A percentile compares a stretch with the other conserved stretches of the same genome.
Conservation (phyloP, 2,113 vertebrate species). For the Chaetops frenatus region DNA sequence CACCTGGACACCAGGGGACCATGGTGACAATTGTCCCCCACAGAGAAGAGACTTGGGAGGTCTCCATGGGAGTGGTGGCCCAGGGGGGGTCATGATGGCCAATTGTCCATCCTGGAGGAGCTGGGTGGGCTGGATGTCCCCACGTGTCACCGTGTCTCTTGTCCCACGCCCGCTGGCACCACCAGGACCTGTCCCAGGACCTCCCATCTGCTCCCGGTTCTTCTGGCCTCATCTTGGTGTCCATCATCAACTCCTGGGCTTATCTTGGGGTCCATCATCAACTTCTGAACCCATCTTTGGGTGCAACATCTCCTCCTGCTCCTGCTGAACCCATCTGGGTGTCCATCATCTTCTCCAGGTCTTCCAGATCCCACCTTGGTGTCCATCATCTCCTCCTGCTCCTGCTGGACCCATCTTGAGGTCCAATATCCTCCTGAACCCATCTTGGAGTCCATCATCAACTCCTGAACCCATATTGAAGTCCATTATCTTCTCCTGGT, state of each 20-base stretch:
- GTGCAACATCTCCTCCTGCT: not conserved
- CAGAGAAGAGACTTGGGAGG: not conserved
- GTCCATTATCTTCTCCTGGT: not conserved
- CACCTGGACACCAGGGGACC: not conserved
- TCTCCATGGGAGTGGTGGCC: not conserved
- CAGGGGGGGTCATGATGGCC: rapidly evolving
- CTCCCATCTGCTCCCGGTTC: not conserved
- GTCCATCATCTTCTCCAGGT: not conserved
- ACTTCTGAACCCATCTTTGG: not conserved
- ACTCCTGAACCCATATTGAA: rapidly evolving
- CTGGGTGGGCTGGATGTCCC: not conserved
- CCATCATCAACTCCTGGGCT: not conserved
- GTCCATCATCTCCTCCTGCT: not conserved
- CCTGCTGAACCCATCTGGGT: rapidly evolving
- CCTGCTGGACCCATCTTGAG: too few species aligned
- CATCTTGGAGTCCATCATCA: not conserved
- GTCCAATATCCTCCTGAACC: not conserved
- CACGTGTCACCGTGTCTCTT: rapidly evolving
- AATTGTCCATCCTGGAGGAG: not conserved
- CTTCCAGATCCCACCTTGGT: too few species aligned
- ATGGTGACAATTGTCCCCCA: not conserved
- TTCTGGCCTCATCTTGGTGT: not conserved
- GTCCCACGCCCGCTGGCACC: rapidly evolving
- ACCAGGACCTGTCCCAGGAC: not conserved
- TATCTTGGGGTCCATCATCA: not conserved